A percentile compares a stretch with the other conserved stretches of the same genome.
Conservation (phyloP, 2,113 vertebrate genomes). For the Vidua macroura region DNA sequence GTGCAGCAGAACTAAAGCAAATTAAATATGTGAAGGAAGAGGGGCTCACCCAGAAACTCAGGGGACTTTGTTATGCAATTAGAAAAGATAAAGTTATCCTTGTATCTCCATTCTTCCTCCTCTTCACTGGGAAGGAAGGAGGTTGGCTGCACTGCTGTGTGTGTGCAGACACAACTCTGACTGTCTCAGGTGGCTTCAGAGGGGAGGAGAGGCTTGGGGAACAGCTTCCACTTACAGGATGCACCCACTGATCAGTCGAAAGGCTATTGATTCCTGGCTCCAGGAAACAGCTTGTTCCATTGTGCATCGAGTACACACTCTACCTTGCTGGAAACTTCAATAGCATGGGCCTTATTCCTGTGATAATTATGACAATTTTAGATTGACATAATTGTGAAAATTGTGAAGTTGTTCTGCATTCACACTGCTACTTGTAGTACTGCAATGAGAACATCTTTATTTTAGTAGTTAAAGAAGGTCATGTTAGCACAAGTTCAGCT, state of each 20-base stretch:
- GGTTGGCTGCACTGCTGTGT: background rate
- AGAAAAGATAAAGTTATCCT: background rate
- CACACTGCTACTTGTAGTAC: background rate
- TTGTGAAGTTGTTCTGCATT: background rate
- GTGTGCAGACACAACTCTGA: background rate
- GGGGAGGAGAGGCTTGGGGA: background rate
- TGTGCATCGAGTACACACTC: background rate
- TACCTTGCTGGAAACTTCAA: background rate
- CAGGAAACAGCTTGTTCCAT: background rate
- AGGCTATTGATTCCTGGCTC: background rate
- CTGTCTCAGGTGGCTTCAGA: background rate
- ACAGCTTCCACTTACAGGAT: background rate
- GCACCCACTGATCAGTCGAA: background rate
- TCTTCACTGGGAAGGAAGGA: background rate
- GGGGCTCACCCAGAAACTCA: background rate
- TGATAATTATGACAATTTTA: background rate
- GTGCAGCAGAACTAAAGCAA: background rate
- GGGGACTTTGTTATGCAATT: background rate
- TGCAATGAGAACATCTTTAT: background rate
- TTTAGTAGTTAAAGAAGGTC: background rate
- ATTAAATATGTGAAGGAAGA: background rate
- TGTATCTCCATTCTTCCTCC: background rate
- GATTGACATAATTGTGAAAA: background rate
- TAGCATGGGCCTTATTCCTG: background rate
- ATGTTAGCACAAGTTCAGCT: background rate